These are phyloP conservation scores for Atherinosoma microstoma DNA, from an alignment of 2,797 vertebrate genomes.

Conservation along the genomic window DNA sequence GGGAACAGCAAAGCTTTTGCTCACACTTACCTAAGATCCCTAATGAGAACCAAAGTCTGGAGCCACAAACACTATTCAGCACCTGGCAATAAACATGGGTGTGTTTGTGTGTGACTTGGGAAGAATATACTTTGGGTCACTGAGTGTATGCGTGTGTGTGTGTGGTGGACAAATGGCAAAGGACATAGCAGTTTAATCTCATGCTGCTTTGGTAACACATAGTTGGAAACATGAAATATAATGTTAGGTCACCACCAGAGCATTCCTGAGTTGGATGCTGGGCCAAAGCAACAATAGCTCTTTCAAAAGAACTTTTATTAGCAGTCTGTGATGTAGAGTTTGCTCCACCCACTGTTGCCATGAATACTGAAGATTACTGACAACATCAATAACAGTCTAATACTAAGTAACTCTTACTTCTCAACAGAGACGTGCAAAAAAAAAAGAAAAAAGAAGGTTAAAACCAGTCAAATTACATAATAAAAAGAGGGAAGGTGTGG, in stretches of 20 bases:
- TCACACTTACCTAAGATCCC: conserved; percentile 74
- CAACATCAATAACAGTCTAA: conserved; percentile 12
- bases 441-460: not conserved
- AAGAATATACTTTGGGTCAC: not conserved
- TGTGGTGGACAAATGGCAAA: conserved; percentile 24
- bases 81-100: conserved; percentile 54
- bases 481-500: not conserved
- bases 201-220: conserved; percentile 29
- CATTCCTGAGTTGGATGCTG: not conserved
- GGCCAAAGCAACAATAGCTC: not conserved
- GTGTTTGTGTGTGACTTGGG: conserved; percentile 48
- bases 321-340: not conserved
- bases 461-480: conserved; percentile 2
- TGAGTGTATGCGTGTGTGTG: conserved; percentile 9
- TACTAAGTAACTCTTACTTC: conserved; percentile 20
- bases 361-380: conserved; percentile 15
- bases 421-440: not conserved
- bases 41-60: conserved; percentile 62
- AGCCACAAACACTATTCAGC: conserved; percentile 51
- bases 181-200: conserved; percentile 18
- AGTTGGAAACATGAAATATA: conserved; percentile 24
- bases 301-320: not conserved
- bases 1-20: conserved; percentile 27
- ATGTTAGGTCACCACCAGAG: not conserved
- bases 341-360: conserved; percentile 30